Base-by-base conservation (phyloP, 2,113 vertebrate species). In the Podiceps cristatus region DNA sequence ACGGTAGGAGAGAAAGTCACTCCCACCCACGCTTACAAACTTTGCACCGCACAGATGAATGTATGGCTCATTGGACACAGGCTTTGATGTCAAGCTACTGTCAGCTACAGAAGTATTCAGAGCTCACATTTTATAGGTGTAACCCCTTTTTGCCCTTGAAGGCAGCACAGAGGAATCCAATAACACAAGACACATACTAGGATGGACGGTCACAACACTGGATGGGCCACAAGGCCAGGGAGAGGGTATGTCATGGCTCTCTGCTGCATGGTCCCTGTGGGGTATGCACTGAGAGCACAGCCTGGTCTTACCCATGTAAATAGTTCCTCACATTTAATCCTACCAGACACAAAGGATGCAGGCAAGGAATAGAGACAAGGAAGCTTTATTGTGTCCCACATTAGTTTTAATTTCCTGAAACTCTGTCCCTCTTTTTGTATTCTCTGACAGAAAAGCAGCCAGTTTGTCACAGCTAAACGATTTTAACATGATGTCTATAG, bases 51-150 rank as follows among this genome's bases (percentile, higher is more conserved):
- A 18, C 6, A 27, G 53, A 20, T 1, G 7, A 13, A n/a, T 12
- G 8, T 33, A 17, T 20, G 49, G 42, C 24, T 64, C 4, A 7
- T 47, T 2, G 0, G 28, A n/a, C 19, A 31, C 37, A 40, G 33
- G 10, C 7, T 16, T 14, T 14, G 9, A 29, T 17, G 31, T 4
- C 14, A 63, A 73, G 17, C 4, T 62, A 15, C 13, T 3, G 4
- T 45, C 11, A 56, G 13, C 18, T 37, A 45, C 52, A 50, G 45
- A 67, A 82, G 50, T 35, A 62, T 22, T 77, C 11, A 53, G 18
- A 73, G 31, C 6, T 82, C 29, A 16, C 0, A 0, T 29, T 49
- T 3, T 28, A 16, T 12, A 49, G 13, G 12, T n/a, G 7, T 5
- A 49, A 37, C 10, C 2, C 15, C 12, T 35, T 88, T 42, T 29